Conservation (phyloP, 2,113 vertebrate species). For the Microcebus tavaratra region DNA sequence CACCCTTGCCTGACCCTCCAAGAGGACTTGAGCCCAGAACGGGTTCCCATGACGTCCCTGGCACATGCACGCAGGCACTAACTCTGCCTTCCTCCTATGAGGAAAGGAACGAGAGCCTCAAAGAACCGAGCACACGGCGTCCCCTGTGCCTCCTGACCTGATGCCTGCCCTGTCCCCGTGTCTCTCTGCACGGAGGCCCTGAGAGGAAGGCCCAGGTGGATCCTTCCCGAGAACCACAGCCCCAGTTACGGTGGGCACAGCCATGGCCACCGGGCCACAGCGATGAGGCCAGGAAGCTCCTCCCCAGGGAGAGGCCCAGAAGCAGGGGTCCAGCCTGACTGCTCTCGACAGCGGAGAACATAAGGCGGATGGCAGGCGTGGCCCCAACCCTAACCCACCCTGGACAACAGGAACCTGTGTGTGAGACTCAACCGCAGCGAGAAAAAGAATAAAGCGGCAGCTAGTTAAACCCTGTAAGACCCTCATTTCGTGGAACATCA, state of each 20-base stretch:
- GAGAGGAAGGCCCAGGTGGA: too few relatives aligned
- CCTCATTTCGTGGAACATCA: background rate
- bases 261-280: background rate
- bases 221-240: background rate
- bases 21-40: background rate
- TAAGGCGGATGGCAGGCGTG: background rate
- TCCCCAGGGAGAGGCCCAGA: background rate
- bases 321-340: background rate
- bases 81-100: background rate
- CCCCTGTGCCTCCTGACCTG: background rate
- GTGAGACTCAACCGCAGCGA: background rate
- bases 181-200: background rate
- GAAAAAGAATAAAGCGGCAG: background rate
- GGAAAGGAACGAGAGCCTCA: background rate
- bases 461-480: background rate
- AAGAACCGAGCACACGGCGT: background rate
- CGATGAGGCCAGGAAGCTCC: background rate
- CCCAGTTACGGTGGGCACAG: too few relatives aligned
- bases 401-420: background rate
- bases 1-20: background rate
- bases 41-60: background rate
- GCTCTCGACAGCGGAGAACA: background rate
- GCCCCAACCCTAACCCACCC: background rate
- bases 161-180: background rate
- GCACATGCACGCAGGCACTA: background rate